Conservation (phyloP, 2,113 vertebrate species). For the Manacus vitellinus region DNA sequence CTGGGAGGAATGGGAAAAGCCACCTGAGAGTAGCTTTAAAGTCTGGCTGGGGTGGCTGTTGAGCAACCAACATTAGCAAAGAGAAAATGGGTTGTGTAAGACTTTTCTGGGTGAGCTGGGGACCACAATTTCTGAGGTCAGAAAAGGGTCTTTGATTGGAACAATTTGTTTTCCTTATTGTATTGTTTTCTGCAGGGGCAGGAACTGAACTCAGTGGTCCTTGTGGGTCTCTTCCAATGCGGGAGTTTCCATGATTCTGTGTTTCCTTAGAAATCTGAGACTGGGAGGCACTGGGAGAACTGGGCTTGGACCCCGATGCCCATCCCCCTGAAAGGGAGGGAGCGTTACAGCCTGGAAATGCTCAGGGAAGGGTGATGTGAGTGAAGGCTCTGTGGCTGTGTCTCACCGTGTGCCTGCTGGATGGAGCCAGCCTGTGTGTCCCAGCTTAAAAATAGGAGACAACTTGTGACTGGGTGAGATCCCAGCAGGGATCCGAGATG, state of each 20-base stretch:
- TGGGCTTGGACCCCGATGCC: not conserved
- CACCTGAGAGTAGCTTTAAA: not conserved
- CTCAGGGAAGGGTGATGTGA: not conserved
- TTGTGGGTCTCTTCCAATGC: not conserved
- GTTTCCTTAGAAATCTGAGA: not conserved
- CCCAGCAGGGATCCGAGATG: accelerated
- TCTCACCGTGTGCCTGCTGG: accelerated
- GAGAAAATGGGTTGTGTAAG: too few relatives aligned
- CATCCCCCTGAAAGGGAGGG: not conserved
- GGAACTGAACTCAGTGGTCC: not conserved
- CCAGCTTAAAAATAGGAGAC: not conserved
- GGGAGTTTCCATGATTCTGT: not conserved
- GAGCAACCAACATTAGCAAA: too few relatives aligned
- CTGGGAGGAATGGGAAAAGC: not conserved
- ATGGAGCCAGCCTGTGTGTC: not conserved
- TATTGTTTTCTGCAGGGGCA: not conserved
- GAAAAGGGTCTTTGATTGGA: not conserved
- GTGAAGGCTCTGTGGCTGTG: not conserved
- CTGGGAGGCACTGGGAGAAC: not conserved
- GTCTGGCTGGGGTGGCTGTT: not conserved
- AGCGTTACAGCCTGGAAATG: not conserved
- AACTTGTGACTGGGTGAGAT: not conserved
- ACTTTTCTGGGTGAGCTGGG: not conserved
- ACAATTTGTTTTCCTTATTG: not conserved
- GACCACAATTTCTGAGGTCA: not conserved